Evolutionary conservation across 2,113 vertebrate genomes (phyloP).

Genomic region (Nycticebus coucang): DNA sequence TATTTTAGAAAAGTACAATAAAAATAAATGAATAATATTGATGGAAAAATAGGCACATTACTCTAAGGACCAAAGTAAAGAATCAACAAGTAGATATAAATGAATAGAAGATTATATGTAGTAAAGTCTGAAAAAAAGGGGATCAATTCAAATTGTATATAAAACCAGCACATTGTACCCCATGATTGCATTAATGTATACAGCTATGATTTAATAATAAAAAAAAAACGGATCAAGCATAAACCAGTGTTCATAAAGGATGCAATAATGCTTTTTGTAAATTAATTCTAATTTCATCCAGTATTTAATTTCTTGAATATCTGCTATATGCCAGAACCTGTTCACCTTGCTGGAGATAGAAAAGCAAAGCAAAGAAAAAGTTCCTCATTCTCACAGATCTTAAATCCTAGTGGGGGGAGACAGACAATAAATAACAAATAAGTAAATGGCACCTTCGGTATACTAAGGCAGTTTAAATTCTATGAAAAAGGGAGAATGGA

Average conservation of each 20-base stretch:
- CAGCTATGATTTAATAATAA: too few relatives aligned
- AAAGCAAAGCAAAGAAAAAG: neutral
- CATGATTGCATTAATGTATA: too few relatives aligned
- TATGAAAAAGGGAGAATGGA: neutral
- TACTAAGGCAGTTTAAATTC: neutral
- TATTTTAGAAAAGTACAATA: neutral
- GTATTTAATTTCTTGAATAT: slow-evolving; percentile 20
- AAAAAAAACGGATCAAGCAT: neutral
- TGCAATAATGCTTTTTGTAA: neutral
- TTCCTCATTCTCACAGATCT: neutral
- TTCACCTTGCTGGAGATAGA: neutral
- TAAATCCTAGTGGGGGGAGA: neutral
- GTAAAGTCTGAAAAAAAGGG: neutral
- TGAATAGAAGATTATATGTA: neutral
- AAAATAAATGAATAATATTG: neutral
- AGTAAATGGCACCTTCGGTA: neutral
- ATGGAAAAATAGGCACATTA: neutral
- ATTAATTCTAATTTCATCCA: neutral
- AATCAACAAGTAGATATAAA: neutral
- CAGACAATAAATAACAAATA: neutral
- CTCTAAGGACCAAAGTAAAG: neutral
- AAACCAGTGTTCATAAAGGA: neutral
- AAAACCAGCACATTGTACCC: too few relatives aligned
- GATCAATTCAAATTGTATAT: too few relatives aligned
- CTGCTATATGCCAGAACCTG: neutral